Base-by-base conservation (phyloP, 2,797 vertebrate species). In the Platyrinchus mystaceus region DNA sequence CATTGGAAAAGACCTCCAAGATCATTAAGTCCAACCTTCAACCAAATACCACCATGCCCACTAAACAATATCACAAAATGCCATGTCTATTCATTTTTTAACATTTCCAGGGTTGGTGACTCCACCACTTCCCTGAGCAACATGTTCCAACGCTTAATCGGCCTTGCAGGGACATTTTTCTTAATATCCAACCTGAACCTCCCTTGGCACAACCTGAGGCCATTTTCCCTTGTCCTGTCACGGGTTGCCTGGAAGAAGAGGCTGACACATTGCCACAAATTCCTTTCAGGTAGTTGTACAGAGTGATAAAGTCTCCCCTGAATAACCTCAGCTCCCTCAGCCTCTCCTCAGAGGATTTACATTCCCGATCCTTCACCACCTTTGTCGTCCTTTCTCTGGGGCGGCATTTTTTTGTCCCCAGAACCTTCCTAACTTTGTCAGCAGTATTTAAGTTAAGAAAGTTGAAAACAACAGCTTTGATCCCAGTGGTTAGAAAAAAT, bases 31-130 rank as follows among this genome's bases (percentile, higher is more conserved):
- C 23, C 50, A 77, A 10, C 12, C 14, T 39, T 39, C 12, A 16
- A 34, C 24, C 14, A 58, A 39, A 30, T 3, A 11, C 21, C 17
- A 44, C 7, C 20, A 7, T 8, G 64, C 4, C 58, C 44, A 46
- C 24, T 46, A 47, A 77, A 37, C 8, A 14, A 19, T 2, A 23
- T 6, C 21, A 37, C 44, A 23, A 17, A 58, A 10, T 24, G 7
- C 24, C 28, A 9, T 0, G 0, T 34, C 14, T 27, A 30, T 4
- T 21, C 4, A 0, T 6, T 12, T 58, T 8, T 39, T 20, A 52
- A 22, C 24, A 52, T 8, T 27, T 50, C 14, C 28, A 70, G 28
- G 44, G 44, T 23, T 26, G 17, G 16, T 14, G 49, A 69, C 28
- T 26, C 23, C 50, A 49, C 3, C 13, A 21, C 19, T 30, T 39